Base-by-base conservation (phyloP, 2,888 invertebrate genomes). In the Caenorhabditis angaria region DNA sequence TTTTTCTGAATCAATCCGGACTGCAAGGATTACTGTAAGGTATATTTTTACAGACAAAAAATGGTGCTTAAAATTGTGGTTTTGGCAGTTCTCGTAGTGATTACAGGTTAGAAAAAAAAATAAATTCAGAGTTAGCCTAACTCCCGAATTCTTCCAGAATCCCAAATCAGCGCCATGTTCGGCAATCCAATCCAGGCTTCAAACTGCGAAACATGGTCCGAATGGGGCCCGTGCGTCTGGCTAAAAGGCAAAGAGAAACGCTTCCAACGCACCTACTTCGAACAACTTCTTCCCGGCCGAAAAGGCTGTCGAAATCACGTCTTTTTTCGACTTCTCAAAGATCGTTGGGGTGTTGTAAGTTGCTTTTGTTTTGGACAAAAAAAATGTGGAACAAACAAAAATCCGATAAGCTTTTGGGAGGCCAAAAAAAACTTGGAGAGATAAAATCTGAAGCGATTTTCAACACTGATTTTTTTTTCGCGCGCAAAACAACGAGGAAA, bases 191-290 rank as follows among this genome's bases (percentile, higher is more conserved):
- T 83, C 59, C 72, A 76, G 54, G 84, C 83, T 0, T 70, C 76
- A 3, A 85, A 85, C 41, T 85, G 85, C 64, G 83, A 74, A 24
- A 78, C 75, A 24, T 85, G 85, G 85, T 79, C 80, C 25, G 80
- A 78, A 51, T 86, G 86, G 86, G 86, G 86, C 2, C 84, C 86
- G 20, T 86, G 86, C 65, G 84, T 86, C 24, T 86, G 86, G 85
- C 73, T 86, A 32, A 82, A 84, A 47, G 85, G 85, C 10, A 80
- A 77, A 27, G 77, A 80, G 55, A 72, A 70, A 47, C 71, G 81
- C 74, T 81, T 80, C 78, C 71, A 80, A 54, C 73, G 84, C 2
- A 71, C 77, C 47, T 86, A 87, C 68, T 86, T 86, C 70, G 85
- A 85, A 29, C 86, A 86, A 62, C 71, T 86, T 55, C 71, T 86